Conservation (phyloP, 1,140 invertebrate species). For the Drosophila nigromelanica region DNA sequence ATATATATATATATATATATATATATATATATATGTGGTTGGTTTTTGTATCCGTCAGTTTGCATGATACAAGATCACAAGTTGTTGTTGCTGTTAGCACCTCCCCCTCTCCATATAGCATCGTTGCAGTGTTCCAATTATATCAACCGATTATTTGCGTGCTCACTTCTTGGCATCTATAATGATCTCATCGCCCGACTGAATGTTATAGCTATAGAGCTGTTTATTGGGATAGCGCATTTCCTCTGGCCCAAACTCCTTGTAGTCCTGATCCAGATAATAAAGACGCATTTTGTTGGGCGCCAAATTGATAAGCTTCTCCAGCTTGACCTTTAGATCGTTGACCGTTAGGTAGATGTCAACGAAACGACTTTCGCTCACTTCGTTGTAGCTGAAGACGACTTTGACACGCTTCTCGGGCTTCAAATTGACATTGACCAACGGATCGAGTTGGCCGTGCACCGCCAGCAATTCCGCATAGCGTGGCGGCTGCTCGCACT, state of each 20-base stretch:
- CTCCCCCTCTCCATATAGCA: constrained; percentile 15
- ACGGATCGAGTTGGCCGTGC: constrained; percentile 93
- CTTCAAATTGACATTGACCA: constrained; percentile 93
- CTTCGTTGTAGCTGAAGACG: constrained; percentile 90
- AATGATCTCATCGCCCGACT: constrained; percentile 95
- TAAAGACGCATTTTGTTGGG: constrained; percentile 93
- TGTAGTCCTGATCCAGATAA: constrained; percentile 91
- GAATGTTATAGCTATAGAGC: constrained; percentile 95
- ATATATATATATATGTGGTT: constrained; percentile 55
- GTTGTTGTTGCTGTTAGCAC: constrained; percentile 63
- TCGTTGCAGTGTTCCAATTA: constrained; percentile 4
- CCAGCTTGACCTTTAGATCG: constrained; percentile 91
- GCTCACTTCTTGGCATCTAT: constrained; percentile 89
- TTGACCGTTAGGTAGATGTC: constrained; percentile 91
- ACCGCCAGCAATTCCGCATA: constrained; percentile 92
- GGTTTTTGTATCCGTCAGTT: constrained; percentile 45
- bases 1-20: constrained; percentile 34
- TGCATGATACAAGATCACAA: constrained; percentile 72
- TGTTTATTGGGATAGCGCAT: constrained; percentile 94
- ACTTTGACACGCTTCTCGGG: constrained; percentile 94
- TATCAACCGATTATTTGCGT: background rate
- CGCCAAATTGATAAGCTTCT: constrained; percentile 91
- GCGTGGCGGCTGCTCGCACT: constrained; percentile 90
- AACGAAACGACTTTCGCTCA: constrained; percentile 89
- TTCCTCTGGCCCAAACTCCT: constrained; percentile 92